These are phyloP conservation scores for Capricornis sumatraensis DNA, from an alignment of 2,113 vertebrate genomes.

Conservation along the genomic window DNA sequence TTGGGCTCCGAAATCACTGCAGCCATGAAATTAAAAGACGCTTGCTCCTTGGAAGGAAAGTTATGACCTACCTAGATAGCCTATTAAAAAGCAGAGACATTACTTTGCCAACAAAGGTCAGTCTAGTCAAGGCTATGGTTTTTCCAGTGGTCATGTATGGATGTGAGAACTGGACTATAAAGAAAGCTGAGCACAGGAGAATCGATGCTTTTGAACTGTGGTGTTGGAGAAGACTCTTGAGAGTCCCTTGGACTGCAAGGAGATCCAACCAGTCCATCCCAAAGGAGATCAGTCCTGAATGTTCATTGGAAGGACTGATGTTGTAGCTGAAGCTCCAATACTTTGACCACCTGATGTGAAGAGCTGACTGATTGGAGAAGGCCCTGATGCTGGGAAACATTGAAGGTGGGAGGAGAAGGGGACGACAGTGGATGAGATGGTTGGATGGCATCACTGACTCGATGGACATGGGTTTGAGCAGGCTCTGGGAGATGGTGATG, in stretches of 20 bases:
- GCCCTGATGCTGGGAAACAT: neutral
- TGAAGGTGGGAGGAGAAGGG: neutral
- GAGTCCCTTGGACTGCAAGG: neutral
- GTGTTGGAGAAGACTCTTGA: neutral
- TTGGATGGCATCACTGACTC: neutral
- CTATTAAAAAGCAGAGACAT: neutral
- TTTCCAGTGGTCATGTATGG: neutral
- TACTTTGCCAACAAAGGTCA: neutral
- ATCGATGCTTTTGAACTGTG: neutral
- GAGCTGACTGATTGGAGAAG: neutral
- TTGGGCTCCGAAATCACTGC: neutral
- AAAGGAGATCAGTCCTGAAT: neutral
- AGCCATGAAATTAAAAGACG: neutral
- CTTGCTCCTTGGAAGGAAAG: neutral
- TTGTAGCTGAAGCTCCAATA: neutral
- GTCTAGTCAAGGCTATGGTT: neutral
- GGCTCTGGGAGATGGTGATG: neutral
- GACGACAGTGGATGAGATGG: neutral
- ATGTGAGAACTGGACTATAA: neutral
- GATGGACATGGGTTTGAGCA: neutral
- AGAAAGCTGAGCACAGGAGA: accelerated
- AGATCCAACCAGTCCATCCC: neutral
- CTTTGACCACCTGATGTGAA: accelerated
- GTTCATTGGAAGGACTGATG: neutral
- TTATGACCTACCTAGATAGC: neutral